Evolutionary conservation across 1,140 invertebrate species (phyloP).

Genomic region (Paralvinella palmiformis): DNA sequence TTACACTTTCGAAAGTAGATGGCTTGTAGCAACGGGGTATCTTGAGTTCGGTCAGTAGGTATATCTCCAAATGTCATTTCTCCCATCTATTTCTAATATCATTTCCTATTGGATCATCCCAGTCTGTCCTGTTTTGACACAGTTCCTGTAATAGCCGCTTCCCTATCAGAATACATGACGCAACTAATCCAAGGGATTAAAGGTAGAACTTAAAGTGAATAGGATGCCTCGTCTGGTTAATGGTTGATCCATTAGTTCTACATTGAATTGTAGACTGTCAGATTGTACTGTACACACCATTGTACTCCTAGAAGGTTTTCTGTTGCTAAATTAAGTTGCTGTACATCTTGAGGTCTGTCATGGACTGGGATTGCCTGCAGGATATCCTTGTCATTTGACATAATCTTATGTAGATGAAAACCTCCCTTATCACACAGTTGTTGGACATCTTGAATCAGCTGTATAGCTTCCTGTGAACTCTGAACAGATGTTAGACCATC

Average conservation of each 20-base stretch:
- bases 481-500: too few species aligned
- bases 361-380: too few species aligned
- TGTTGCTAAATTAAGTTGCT: too few species aligned
- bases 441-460: too few species aligned
- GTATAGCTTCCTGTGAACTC: too few species aligned
- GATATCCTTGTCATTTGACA: too few species aligned
- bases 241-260: constrained; percentile 21
- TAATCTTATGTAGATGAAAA: too few species aligned
- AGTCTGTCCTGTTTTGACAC: constrained; percentile 8
- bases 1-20: too few species aligned
- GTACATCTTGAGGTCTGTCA: too few species aligned
- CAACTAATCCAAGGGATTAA: constrained; percentile 30
- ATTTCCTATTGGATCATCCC: constrained; percentile 21
- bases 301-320: too few species aligned
- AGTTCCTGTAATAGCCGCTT: constrained; percentile 24
- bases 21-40: constrained; percentile 16
- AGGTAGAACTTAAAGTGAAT: constrained; percentile 25
- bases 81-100: constrained; percentile 16
- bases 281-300: constrained; percentile 28
- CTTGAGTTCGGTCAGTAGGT: background rate
- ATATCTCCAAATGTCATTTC: background rate
- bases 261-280: constrained; percentile 25
- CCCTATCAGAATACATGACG: constrained; percentile 23
- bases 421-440: too few species aligned
- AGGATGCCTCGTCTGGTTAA: constrained; percentile 24